Base-by-base conservation (phyloP, 1,140 invertebrate species). In the Coenobita brevimanus region DNA sequence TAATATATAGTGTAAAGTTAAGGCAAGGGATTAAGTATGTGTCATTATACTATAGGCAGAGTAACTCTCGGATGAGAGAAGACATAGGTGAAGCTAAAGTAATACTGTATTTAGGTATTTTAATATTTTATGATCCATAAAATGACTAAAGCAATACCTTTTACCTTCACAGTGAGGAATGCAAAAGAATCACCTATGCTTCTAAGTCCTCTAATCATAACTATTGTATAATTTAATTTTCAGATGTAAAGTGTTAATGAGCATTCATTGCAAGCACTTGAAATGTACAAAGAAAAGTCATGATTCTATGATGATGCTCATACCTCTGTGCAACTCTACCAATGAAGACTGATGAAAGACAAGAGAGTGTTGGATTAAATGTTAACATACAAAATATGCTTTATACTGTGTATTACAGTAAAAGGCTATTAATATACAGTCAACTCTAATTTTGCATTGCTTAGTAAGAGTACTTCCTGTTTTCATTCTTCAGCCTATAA, bases 191-290 rank as follows among this genome's bases (percentile, higher is more conserved):
- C 81, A 83, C 81, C 81, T 73, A 83, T 83, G 67, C 81, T 83
- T 83, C 81, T 67, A 83, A 73, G 69, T 83, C 81, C 81, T 57
- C 10, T 54, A 64, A 83, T 50, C 73, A 50, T 73, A 71, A 83
- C 43, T 83, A 71, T 71, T 54, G 71, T 69, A 50, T 50, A 8
- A 33, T 83, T 83, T 73, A 57, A 83, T 71, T 83, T 83, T 83
- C 81, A 83, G 81, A 67, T 87, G 85, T 87, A 87, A 87, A 87
- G 46, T 50, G 46, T 50, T 8, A 76, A 81, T 67, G 69, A 80
- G 76, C 76, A 87, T 87, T n/a, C 36, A 87, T 80, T 87, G 64
- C 76, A 87, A 87, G 85, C 85, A 87, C 85, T 87, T 87, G 85
- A 87, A 87, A 87, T 87, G 85, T 87, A 87, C 85, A 87, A 87